Evolutionary conservation across 2,797 vertebrate genomes (phyloP).

Genomic region (Halcyon chelicuti): DNA sequence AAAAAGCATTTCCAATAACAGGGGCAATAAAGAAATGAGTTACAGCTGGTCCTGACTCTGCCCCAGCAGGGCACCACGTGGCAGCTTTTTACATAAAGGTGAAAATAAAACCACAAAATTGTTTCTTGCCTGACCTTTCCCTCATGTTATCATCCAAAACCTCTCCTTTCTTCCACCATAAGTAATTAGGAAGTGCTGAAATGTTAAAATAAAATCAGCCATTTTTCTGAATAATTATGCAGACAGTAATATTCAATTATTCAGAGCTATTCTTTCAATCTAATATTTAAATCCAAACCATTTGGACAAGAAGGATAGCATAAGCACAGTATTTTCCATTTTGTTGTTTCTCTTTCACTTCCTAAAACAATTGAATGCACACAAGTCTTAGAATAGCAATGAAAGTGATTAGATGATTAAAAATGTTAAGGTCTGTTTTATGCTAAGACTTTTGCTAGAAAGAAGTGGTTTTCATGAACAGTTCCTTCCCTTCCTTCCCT

Average conservation of each 20-base stretch:
- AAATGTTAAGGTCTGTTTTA: not conserved
- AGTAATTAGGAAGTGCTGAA: not conserved
- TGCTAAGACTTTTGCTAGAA: not conserved
- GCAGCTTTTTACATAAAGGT: not conserved
- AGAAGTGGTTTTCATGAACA: not conserved
- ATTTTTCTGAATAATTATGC: not conserved
- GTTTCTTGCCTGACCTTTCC: not conserved
- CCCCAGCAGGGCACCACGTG: not conserved
- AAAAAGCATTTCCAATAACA: not conserved
- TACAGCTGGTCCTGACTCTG: not conserved
- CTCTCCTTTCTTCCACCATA: not conserved
- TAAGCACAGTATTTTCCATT: not conserved
- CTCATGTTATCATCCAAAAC: not conserved
- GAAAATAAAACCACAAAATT: not conserved
- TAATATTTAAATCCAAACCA: not conserved
- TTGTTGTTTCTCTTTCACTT: not conserved
- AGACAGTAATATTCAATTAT: conserved; percentile 4
- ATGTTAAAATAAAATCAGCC: not conserved
- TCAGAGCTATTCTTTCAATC: not conserved
- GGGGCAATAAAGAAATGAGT: not conserved
- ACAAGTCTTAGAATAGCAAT: not conserved
- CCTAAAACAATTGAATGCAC: not conserved
- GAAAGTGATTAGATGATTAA: not conserved
- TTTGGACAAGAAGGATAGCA: not conserved
- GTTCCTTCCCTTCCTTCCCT: too few relatives aligned